Percentiles rank a stretch among this genome's conserved stretches.
Evolutionary conservation across 2,113 vertebrate genomes (phyloP).

Genomic region (Argyrosomus japonicus): DNA sequence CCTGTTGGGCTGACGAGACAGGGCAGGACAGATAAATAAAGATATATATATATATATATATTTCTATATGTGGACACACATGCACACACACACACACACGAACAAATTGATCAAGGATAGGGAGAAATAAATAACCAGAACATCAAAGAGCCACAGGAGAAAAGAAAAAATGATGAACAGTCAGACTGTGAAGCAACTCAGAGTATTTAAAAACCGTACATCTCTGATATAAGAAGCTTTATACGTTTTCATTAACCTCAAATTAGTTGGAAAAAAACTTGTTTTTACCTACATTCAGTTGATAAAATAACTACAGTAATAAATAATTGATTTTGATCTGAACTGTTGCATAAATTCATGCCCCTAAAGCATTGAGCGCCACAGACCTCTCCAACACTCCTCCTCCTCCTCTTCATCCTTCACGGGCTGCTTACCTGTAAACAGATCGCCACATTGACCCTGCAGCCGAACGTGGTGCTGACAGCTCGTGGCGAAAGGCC

Average conservation of each 20-base stretch:
- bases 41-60: slow-evolving; percentile 64
- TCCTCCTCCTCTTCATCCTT: neutral
- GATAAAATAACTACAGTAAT: too few species aligned
- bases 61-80: slow-evolving; percentile 67
- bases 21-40: slow-evolving; percentile 84
- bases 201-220: neutral
- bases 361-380: neutral
- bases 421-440: slow-evolving; percentile 88
- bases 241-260: neutral
- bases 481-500: slow-evolving; percentile 94
- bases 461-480: slow-evolving; percentile 97
- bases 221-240: neutral
- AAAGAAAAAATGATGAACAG: slow-evolving; percentile 33
- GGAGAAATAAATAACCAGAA: slow-evolving; percentile 17
- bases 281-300: neutral
- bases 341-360: neutral
- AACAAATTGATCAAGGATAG: neutral
- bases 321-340: neutral
- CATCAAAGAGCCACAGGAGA: slow-evolving; percentile 19
- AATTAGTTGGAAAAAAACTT: neutral
- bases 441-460: slow-evolving; percentile 96
- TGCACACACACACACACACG: slow-evolving; percentile 30
- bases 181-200: neutral
- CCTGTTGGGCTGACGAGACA: slow-evolving; percentile 96
- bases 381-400: neutral